Evolutionary conservation across 2,797 vertebrate species (phyloP), one percentile per base, ranked within the genome.

Genomic region (Australoheros facetus): DNA sequence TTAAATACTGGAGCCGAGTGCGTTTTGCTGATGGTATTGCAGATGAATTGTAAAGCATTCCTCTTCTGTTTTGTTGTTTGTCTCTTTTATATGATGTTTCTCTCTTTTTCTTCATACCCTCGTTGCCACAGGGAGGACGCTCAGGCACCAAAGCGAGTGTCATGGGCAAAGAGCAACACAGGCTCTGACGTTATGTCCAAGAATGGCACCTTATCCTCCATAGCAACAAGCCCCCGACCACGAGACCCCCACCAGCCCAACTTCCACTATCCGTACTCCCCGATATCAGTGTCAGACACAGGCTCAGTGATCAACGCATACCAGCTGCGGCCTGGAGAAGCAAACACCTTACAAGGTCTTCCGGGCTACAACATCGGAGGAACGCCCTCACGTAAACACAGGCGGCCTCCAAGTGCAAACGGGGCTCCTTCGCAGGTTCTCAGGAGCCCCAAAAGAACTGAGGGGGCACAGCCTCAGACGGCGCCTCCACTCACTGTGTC

Each of bases 151-250:
- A 97, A 97, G 90, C 96, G 96, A 2, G 95, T 97, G 0, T 95
- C 97, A 0, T 99, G 98, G 98, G 92, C 96, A 0, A 97, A 97
- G 86, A 96, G 95, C 3, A 94, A 92, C 79, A 96, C 95, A 0
- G 94, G 96, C 17, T 96, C 97, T 0, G 97, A 99, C 81, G 96
- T 95, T 1, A 85, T 96, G 87, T 99, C 97, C 82, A 99, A 98
- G 92, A 98, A 97, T 0, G 97, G 97, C 89, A 99, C 98, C 0
- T 91, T 98, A 73, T 98, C 97, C 4, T 99, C 98, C 3, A 93
- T 97, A 66, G 94, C 95, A 42, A 97, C 96, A 17, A 94, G 95
- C 39, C 95, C 95, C 55, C 93, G 73, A 3, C 92, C 94, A 1
- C 82, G 73, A 71, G 95, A 94, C 79, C 82, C 87, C 30, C 91